Base-by-base conservation (phyloP, 2,888 invertebrate genomes). In the Protophormia terraenovae region DNA sequence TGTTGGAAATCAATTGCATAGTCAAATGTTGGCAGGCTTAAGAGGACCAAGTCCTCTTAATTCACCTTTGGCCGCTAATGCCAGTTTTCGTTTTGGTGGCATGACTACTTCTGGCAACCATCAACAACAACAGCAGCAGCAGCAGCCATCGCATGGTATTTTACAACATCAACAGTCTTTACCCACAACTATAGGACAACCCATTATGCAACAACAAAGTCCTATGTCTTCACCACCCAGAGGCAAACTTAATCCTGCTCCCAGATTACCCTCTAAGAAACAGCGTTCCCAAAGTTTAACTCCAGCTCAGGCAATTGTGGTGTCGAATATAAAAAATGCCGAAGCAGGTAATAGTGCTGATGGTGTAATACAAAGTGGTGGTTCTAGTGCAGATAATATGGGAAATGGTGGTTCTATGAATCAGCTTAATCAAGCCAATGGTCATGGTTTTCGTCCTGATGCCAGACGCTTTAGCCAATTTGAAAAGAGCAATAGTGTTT, bases 251-350 rank as follows among this genome's bases (percentile, higher is more conserved):
- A 94, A 94, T 81, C 88, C 89, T 58, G 92, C 92, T 19, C 94
- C 94, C 4, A 91, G 93, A 83, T 87, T 94, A 83, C 94, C 94
- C 10, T 93, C 94, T 41, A 94, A 95, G 89, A 95, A 95, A 89
- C 96, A 97, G 91, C 94, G 96, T 82, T 96, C 96, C n/a, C 96
- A 96, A 89, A 96, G 96, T 0, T 91, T 97, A 38, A 96, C 96
- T 0, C 96, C 96, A 0, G 93, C 93, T 1, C 94, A 94, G 86
- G 90, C 91, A 0, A 90, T 90, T 80, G 88, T 89, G 16, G 91
- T 90, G 6, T 89, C 89, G 64, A 89, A 89, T 73, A 88, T 90
- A 7, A 90, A 89, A 69, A 88, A 87, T 86, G 73, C 92, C 77
- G 95, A 95, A 27, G 95, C 95, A 90, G 95, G 95, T 88, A 95